phyloP scores from a whole-genome alignment of 2,113 vertebrate species.

The Spilogale gracilis region DNA sequence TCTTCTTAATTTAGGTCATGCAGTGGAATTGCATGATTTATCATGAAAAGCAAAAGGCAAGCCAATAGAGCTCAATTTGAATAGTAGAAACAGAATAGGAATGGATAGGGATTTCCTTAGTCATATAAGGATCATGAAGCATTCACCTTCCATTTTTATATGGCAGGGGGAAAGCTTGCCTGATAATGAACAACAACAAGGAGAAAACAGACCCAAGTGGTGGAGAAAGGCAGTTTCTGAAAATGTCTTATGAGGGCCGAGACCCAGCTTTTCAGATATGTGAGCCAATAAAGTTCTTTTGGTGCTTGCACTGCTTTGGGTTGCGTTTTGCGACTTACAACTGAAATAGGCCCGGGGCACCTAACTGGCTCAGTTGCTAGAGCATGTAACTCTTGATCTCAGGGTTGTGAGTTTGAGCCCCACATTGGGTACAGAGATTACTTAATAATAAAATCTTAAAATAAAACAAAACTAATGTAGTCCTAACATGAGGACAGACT shows the following conservation, averaged over 20 bases:
- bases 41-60: not conserved
- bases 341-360: not conserved
- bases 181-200: not conserved
- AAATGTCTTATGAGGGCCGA: not conserved
- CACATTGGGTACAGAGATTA: not conserved
- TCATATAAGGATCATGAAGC: not conserved
- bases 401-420: not conserved
- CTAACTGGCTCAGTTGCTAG: not conserved
- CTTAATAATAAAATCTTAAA: not conserved
- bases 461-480: not conserved
- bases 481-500: not conserved
- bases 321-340: not conserved
- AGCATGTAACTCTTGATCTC: not conserved
- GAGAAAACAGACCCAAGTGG: not conserved
- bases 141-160: not conserved
- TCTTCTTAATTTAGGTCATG: not conserved
- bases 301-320: not conserved
- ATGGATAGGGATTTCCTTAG: not conserved
- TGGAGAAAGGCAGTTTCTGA: not conserved
- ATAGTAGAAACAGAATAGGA: not conserved
- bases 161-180: not conserved
- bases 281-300: not conserved
- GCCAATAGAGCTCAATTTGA: not conserved
- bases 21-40: slow-evolving; percentile 18
- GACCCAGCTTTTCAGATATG: not conserved